Evolutionary conservation across 2,797 vertebrate species (phyloP).

Genomic region (Pelobates cultripes): DNA sequence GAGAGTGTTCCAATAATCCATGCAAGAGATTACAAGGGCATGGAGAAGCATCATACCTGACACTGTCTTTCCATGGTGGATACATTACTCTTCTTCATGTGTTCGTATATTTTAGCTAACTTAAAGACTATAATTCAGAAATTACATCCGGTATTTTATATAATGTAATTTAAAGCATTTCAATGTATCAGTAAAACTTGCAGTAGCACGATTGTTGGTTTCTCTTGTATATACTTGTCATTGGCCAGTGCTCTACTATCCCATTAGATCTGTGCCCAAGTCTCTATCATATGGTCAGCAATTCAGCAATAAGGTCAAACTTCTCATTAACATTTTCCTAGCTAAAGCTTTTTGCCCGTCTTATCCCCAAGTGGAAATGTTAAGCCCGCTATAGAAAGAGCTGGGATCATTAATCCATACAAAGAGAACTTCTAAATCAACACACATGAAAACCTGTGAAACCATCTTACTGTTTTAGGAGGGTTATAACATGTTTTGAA

Average conservation of each 20-base stretch:
- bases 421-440: background rate
- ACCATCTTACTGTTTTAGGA: background rate
- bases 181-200: background rate
- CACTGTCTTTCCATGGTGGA: no score
- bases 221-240: background rate
- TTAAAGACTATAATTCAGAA: no score
- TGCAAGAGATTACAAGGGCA: no score
- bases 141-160: background rate
- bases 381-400: background rate
- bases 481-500: background rate
- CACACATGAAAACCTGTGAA: background rate
- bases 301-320: background rate
- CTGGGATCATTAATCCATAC: background rate
- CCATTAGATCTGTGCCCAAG: background rate
- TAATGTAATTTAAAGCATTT: background rate
- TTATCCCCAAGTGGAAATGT: background rate
- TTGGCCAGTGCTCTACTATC: background rate
- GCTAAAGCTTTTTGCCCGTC: background rate
- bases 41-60: no score
- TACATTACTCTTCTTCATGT: no score
- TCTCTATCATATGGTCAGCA: background rate
- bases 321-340: conserved; percentile 2
- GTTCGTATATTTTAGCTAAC: no score
- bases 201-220: background rate
- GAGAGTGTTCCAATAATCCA: no score